Conservation (phyloP, 2,113 vertebrate genomes). For the Onychostoma macrolepis region DNA sequence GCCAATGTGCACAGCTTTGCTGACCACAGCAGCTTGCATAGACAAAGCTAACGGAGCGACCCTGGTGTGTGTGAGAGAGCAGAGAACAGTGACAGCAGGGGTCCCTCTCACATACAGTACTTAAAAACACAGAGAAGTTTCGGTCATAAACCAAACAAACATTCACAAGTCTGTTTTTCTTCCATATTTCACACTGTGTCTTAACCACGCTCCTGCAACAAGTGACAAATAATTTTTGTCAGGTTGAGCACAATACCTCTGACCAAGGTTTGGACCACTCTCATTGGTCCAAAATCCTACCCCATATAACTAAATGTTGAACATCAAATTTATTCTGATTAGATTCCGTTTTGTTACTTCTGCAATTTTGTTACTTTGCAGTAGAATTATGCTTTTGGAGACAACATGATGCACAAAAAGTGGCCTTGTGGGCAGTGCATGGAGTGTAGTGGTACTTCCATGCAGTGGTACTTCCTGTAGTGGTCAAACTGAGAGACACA, state of each 20-base stretch:
- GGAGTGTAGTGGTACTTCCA: background rate
- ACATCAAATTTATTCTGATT: background rate
- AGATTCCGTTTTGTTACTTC: background rate
- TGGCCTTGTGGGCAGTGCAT: background rate
- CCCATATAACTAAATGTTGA: background rate
- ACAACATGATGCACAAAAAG: background rate
- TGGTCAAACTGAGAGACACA: background rate
- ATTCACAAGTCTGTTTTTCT: background rate
- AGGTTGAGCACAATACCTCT: background rate
- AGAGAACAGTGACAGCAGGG: slow-evolving; percentile 27
- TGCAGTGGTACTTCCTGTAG: background rate
- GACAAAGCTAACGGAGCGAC: slow-evolving; percentile 34
- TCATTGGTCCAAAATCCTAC: background rate
- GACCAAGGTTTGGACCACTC: background rate
- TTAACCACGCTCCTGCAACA: background rate
- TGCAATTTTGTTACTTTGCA: too few relatives aligned
- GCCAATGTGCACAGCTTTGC: slow-evolving; percentile 43
- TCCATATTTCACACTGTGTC: background rate
- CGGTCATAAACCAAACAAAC: slow-evolving; percentile 11
- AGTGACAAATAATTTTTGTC: background rate
- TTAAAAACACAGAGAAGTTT: slow-evolving; percentile 16
- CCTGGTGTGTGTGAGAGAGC: slow-evolving; percentile 11
- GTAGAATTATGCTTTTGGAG: background rate
- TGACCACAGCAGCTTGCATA: slow-evolving; percentile 52
- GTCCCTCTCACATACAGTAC: slow-evolving; percentile 24